These are phyloP conservation scores for Leptinotarsa texana DNA, from an alignment of 1,140 invertebrate species.

Conservation along the genomic window DNA sequence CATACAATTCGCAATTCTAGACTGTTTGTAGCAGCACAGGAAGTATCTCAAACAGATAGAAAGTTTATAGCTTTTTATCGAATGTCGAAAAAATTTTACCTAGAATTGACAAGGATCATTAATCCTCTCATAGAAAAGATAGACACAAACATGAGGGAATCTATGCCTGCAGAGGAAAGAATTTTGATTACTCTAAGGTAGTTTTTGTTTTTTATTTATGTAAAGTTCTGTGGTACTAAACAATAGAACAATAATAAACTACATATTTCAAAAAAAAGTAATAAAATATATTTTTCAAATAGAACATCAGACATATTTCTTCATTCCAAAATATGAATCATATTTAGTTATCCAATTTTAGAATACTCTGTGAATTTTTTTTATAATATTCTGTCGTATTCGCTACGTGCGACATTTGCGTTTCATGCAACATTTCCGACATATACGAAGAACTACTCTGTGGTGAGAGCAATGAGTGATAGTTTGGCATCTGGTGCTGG, in stretches of 20 bases:
- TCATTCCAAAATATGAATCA: too few species aligned
- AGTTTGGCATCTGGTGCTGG: neutral
- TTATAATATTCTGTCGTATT: neutral
- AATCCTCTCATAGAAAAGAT: slow-evolving; percentile 29
- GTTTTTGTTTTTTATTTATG: too few species aligned
- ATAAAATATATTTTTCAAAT: too few species aligned
- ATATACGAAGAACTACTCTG: slow-evolving; percentile 13
- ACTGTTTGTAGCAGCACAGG: slow-evolving; percentile 16
- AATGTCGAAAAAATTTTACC: slow-evolving; percentile 25
- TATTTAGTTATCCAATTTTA: too few species aligned
- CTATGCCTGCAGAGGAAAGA: neutral
- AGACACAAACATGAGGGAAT: slow-evolving; percentile 30
- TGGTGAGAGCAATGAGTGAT: slow-evolving; percentile 12
- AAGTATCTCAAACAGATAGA: slow-evolving; percentile 10
- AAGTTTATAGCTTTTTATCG: slow-evolving; percentile 23
- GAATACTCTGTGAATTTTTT: neutral
- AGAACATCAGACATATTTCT: too few species aligned
- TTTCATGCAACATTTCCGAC: neutral
- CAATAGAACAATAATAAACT: too few species aligned
- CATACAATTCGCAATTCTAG: slow-evolving; percentile 21
- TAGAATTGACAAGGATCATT: slow-evolving; percentile 29
- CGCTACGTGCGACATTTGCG: neutral
- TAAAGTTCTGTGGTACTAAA: neutral
- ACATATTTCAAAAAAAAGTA: too few species aligned
- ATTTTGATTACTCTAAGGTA: too few species aligned